Conservation (phyloP, 2,113 vertebrate genomes). For the Archilochus colubris region DNA sequence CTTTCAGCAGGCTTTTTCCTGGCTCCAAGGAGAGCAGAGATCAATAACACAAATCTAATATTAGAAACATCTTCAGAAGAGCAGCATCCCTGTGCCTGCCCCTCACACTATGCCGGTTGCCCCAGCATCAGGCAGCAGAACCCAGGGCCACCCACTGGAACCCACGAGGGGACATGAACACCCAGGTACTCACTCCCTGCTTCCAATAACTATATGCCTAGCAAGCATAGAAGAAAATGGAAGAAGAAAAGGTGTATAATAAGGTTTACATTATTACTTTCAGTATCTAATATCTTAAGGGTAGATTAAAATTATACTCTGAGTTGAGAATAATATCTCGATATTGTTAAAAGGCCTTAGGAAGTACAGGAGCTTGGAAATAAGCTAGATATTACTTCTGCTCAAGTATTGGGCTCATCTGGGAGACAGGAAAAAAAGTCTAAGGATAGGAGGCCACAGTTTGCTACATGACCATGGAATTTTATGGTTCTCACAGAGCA, state of each 20-base stretch:
- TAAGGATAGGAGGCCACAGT: neutral
- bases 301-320: slow-evolving; percentile 13
- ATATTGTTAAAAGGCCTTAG: neutral
- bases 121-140: neutral
- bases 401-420: neutral
- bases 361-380: slow-evolving; percentile 11
- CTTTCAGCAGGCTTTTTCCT: slow-evolving; percentile 27
- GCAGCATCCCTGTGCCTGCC: neutral
- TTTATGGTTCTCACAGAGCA: rapidly evolving
- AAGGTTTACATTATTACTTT: neutral
- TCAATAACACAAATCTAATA: slow-evolving; percentile 66
- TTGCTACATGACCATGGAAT: neutral
- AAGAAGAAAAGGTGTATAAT: neutral
- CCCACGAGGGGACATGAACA: neutral
- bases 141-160: neutral
- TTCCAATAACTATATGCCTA: neutral
- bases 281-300: neutral
- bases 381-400: slow-evolving; percentile 28
- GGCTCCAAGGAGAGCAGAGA: slow-evolving; percentile 48
- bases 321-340: neutral
- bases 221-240: neutral
- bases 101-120: neutral
- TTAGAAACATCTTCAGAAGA: slow-evolving; percentile 49
- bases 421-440: neutral
- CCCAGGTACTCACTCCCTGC: neutral